Evolutionary conservation across 2,888 invertebrate genomes (phyloP), one percentile per base, ranked within the genome.

Genomic region (Ectobius pallidus): DNA sequence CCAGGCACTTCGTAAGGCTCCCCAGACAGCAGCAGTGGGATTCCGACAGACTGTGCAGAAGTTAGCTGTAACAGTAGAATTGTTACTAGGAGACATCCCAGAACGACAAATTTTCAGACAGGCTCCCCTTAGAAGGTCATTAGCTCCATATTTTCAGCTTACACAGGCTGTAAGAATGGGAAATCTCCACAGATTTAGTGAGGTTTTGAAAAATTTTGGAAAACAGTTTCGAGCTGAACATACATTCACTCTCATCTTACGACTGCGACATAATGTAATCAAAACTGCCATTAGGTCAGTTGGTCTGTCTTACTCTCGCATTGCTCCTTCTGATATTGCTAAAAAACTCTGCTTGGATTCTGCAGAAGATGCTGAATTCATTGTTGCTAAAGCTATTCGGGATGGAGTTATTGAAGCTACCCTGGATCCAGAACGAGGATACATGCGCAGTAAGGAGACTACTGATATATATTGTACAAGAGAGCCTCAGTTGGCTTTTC

Each of bases 361-460:
- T 0, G 92, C 96, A 1, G 97, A 97, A 81, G 99, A 99, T 88
- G 99, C 99, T 0, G 99, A 99, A 83, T 99, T 97, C 81, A 98
- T 99, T 82, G 98, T 99, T 0, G 96, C 98, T 0, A 99, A 99
- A 86, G 96, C 96, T 1, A 99, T 99, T 76, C 88, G 97, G 63
- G 99, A 99, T 86, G 97, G 98, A 70, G 99, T 99, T 1, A 99
- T 99, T 81, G 99, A 99, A 84, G 99, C 99, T 0, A 95, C 93
- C 0, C 88, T 99, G 76, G 96, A 99, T 84, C 97, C 97, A 25
- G 96, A 95, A 82, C 92, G 94, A 79, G 96, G 95, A 14, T 98
- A 93, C 81, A 97, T 99, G 93, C 92, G 97, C 77, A 98, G 97
- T 82, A 97, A 96, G 83, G 99, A 99, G 82, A 96, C 96, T 76